phyloP scores from a whole-genome alignment of 2,797 vertebrate species.

The Carcharodon carcharias region DNA sequence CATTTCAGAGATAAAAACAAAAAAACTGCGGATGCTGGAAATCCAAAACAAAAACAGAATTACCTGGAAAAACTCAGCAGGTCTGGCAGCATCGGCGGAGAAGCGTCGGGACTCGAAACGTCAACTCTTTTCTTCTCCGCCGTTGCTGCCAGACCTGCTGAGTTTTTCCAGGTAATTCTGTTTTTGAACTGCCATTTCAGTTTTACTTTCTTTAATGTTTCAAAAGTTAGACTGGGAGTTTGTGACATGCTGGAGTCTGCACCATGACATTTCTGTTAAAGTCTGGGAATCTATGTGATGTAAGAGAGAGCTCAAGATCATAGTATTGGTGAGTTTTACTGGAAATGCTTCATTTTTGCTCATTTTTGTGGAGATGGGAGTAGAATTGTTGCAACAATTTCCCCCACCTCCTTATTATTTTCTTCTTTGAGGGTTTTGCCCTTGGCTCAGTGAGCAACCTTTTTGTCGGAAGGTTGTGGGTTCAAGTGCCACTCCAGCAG shows the following conservation, averaged over 20 bases:
- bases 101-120: no score
- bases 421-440: background rate
- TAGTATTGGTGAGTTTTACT: background rate
- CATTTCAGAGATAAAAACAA: no score
- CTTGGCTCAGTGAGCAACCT: background rate
- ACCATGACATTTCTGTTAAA: background rate
- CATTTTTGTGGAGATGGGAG: background rate
- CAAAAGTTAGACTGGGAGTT: background rate
- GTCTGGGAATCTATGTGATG: background rate
- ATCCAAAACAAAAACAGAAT: no score
- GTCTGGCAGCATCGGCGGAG: no score
- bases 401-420: background rate
- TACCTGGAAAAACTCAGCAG: no score
- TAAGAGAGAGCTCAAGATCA: background rate
- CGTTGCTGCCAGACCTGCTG: no score
- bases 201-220: background rate
- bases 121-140: no score
- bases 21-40: no score
- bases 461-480: no score
- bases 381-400: background rate
- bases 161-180: no score
- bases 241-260: background rate
- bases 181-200: conserved; percentile 17
- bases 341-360: background rate
- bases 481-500: background rate